A percentile compares a stretch with the other conserved stretches of the same genome.
These are phyloP conservation scores for Caenorhabditis wallacei DNA, from an alignment of 2,888 invertebrate species.

Conservation along the genomic window DNA sequence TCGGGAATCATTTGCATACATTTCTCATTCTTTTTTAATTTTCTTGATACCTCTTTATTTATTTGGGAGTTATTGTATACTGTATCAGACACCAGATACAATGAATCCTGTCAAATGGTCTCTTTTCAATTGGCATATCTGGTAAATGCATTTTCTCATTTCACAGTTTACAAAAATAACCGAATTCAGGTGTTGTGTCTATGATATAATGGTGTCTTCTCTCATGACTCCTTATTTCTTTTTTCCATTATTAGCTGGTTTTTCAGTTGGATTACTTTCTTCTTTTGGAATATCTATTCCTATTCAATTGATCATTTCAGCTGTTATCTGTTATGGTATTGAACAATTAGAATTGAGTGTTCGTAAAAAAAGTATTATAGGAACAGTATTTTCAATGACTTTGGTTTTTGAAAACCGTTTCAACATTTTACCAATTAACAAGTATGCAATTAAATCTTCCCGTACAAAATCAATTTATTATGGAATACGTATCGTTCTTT, in stretches of 20 bases:
- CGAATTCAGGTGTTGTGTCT: constrained; percentile 18
- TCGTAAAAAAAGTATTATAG: background rate
- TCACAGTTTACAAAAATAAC: too few species aligned
- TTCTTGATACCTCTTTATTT: constrained; percentile 5
- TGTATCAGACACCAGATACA: constrained; percentile 10
- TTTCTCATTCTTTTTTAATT: constrained; percentile 14
- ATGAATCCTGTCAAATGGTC: constrained; percentile 39
- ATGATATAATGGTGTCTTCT: constrained; percentile 20
- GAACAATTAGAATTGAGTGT: too few species aligned
- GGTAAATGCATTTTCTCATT: too few species aligned
- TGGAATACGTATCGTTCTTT: constrained; percentile 2
- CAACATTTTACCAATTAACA: constrained; percentile 17
- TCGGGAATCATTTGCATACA: constrained; percentile 17
- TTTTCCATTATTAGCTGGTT: constrained; percentile 18
- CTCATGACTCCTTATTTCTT: constrained; percentile 30
- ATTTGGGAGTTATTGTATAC: constrained; percentile 33
- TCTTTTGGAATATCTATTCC: constrained; percentile 9
- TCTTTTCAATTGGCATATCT: constrained; percentile 24
- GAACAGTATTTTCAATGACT: constrained; percentile 10
- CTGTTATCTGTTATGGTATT: constrained; percentile 16
- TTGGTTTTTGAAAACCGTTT: constrained; percentile 27
- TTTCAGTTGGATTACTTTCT: constrained; percentile 21
- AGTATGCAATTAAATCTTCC: background rate
- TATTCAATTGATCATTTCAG: constrained; percentile 8
- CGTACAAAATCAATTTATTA: constrained; percentile 8